A percentile compares a stretch with the other conserved stretches of the same genome.
These are phyloP conservation scores for Origma solitaria DNA, from an alignment of 2,113 vertebrate species.

Conservation along the genomic window DNA sequence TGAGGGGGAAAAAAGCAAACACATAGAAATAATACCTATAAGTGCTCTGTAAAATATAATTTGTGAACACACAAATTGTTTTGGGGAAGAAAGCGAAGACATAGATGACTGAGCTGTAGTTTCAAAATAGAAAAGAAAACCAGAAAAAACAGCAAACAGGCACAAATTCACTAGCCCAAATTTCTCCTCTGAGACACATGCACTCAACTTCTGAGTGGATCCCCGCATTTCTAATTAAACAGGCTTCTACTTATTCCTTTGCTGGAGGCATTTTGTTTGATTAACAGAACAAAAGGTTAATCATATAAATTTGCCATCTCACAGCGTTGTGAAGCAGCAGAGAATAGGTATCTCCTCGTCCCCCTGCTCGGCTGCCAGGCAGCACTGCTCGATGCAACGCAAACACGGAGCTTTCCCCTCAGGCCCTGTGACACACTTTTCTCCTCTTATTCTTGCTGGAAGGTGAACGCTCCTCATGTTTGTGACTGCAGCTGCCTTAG, in stretches of 20 bases:
- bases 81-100: background rate
- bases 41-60: background rate
- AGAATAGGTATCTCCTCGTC: background rate
- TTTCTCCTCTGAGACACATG: background rate
- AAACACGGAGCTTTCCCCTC: background rate
- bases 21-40: background rate
- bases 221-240: conserved; percentile 25
- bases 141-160: background rate
- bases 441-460: background rate
- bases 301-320: conserved; percentile 55
- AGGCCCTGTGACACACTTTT: background rate
- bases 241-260: conserved; percentile 20
- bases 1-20: background rate
- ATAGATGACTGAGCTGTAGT: background rate
- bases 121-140: background rate
- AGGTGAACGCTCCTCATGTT: background rate
- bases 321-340: background rate
- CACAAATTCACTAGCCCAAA: background rate
- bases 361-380: background rate
- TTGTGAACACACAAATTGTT: background rate
- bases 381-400: background rate
- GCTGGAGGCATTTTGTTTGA: conserved; percentile 57
- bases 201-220: background rate
- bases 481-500: background rate
- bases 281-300: conserved; percentile 63